Conservation (phyloP, 1,140 invertebrate species). For the Bombus soroeensis region DNA sequence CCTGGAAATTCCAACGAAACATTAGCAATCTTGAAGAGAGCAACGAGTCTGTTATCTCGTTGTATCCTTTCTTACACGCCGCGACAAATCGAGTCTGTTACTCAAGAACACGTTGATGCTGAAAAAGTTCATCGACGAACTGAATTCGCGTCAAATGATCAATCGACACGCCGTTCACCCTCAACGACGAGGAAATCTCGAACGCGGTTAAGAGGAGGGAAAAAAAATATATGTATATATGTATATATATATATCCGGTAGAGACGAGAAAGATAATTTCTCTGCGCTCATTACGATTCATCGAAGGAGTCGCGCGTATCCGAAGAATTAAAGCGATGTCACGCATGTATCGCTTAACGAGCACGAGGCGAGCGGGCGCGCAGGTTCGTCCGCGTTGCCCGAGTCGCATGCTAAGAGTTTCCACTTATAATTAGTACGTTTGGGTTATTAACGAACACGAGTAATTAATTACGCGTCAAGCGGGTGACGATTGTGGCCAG, state of each 20-base stretch:
- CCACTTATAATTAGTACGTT: conserved; percentile 59
- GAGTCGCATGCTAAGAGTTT: conserved; percentile 28
- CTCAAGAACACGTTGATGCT: not conserved
- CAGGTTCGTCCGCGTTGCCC: not conserved
- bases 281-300: conserved; percentile 46
- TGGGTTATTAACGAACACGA: conserved; percentile 58
- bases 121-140: too few species aligned
- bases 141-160: not conserved
- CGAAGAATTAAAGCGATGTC: conserved; percentile 47
- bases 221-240: not conserved
- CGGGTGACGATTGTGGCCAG: conserved; percentile 32
- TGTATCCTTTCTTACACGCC: not conserved
- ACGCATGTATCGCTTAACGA: conserved; percentile 50
- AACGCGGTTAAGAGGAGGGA: too few species aligned
- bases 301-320: conserved; percentile 37
- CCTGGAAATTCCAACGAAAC: conserved; percentile 85
- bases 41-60: not conserved
- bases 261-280: conserved; percentile 44
- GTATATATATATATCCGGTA: not conserved
- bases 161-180: not conserved
- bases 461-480: conserved; percentile 59
- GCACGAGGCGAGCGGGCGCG: not conserved
- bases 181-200: too few species aligned
- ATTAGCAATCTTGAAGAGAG: not conserved
- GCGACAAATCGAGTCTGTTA: not conserved